A percentile compares a stretch with the other conserved stretches of the same genome.
Conservation (phyloP, 2,888 invertebrate species). For the Lithophane ornitopus region DNA sequence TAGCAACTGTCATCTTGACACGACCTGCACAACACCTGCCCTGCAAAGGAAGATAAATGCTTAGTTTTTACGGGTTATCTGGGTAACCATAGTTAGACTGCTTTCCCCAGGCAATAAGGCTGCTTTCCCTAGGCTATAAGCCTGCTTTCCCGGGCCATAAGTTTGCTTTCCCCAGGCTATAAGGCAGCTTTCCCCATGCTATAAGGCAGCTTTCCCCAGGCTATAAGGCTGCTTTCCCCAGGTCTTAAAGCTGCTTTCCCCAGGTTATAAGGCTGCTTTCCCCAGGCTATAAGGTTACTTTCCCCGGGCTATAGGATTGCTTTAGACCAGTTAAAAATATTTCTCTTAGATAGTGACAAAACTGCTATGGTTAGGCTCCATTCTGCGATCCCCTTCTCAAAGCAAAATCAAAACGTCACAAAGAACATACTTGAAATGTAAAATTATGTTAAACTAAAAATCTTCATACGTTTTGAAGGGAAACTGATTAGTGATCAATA, state of each 20-base stretch:
- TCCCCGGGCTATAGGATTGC: no score
- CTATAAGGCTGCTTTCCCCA: no score
- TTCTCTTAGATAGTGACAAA: neutral
- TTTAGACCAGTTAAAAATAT: neutral
- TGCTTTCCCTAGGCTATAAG: neutral
- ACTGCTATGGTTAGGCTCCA: no score
- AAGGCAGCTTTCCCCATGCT: no score
- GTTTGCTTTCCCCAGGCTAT: no score
- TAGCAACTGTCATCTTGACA: no score
- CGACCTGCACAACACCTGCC: no score
- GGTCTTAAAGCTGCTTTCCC: no score
- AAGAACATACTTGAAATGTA: slow-evolving; percentile 28
- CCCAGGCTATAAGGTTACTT: no score
- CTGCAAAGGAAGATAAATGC: neutral
- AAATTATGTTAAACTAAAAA: slow-evolving; percentile 55
- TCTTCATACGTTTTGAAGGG: slow-evolving; percentile 20
- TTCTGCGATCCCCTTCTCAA: neutral
- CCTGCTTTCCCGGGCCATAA: no score
- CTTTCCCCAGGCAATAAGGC: neutral
- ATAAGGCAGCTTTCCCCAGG: no score
- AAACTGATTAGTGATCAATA: slow-evolving; percentile 64
- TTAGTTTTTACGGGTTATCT: neutral
- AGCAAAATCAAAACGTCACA: neutral
- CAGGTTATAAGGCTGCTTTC: no score
- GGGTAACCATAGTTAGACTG: neutral